Evolutionary conservation across 2,797 vertebrate species (phyloP), one percentile per base, ranked within the genome.

Genomic region (Eidolon dupreanum): DNA sequence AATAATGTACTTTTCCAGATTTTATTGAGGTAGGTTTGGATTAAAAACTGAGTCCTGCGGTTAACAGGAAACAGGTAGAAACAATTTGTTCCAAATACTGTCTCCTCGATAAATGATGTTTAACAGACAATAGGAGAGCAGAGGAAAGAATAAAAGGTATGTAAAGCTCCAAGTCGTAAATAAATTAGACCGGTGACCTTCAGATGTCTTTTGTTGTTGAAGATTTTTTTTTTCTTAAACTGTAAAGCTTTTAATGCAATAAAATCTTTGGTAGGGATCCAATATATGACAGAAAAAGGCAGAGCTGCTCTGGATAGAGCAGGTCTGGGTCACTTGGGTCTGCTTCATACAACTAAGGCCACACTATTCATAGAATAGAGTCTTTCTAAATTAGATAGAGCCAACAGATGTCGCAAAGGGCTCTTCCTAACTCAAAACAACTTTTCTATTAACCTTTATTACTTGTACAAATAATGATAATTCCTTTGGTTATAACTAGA

Each of bases 181-280:
- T 93, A 91, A 96, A 93, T 96, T 41, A 97, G 46, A 83, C 4
- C 5, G 49, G 17, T 71, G 88, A 91, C 86, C 78, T 93, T 94
- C 53, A 87, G n/a, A 43, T 59, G 19, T 70, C 61, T 93, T 90
- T 59, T 88, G 22, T 10, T 84, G 26, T 7, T 74, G 41, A 20
- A 26, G n/a, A 16, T 65, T 41, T 94, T 68, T 19, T 19, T 11
- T 92, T 75, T 43, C 63, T 43, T 88, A 49, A 61, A 28, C 16
- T 85, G 19, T 12, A 55, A 83, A 91, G 33, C 57, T 89, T 33
- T 81, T 53, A 73, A 87, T 83, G 92, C 71, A 49, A 16, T 79
- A 7, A 73, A 33, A n/a, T 79, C 41, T 88, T 74, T 83, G 46
- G 28, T 55, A 3, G 16, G 46, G 33, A 71, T 53, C 51, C 28